Evolutionary conservation across 2,797 vertebrate species (phyloP).

Genomic region (Rachycentron canadum): DNA sequence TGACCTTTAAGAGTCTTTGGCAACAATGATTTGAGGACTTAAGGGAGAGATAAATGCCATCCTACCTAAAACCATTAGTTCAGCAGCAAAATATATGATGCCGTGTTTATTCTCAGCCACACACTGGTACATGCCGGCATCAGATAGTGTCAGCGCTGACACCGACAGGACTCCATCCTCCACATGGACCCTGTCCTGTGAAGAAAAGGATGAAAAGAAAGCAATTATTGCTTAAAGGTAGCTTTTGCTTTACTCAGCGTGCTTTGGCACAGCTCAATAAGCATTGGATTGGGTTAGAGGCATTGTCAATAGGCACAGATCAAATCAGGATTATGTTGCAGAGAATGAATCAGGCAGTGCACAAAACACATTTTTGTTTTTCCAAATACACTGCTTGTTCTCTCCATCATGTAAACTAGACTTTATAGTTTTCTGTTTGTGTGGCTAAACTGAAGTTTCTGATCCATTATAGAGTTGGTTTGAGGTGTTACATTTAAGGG

Average conservation of each 20-base stretch:
- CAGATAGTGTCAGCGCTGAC: slow-evolving; percentile 90
- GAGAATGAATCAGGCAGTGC: slow-evolving; percentile 37
- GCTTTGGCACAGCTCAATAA: slow-evolving; percentile 47
- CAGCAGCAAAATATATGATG: slow-evolving; percentile 92
- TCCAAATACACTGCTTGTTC: slow-evolving; percentile 14
- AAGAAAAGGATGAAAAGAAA: slow-evolving; percentile 63
- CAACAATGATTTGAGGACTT: slow-evolving; percentile 72
- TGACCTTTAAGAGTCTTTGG: slow-evolving; percentile 78
- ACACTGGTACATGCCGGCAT: slow-evolving; percentile 97
- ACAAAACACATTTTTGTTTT: slow-evolving; percentile 35
- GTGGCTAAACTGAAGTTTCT: not conserved
- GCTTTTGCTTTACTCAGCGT: slow-evolving; percentile 51
- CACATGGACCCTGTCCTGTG: slow-evolving; percentile 93
- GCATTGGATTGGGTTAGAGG: slow-evolving; percentile 42
- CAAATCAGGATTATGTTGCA: slow-evolving; percentile 51
- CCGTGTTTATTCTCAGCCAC: slow-evolving; percentile 97
- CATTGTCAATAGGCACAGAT: slow-evolving; percentile 48
- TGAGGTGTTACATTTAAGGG: not conserved
- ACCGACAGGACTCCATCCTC: slow-evolving; percentile 93
- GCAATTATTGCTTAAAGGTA: slow-evolving; percentile 61
- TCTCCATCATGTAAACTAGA: not conserved
- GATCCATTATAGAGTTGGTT: not conserved
- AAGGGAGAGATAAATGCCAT: slow-evolving; percentile 71
- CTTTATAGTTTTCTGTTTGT: slow-evolving; percentile 12
- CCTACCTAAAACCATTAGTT: slow-evolving; percentile 95